Base-by-base conservation (phyloP, 2,888 invertebrate genomes). In the Gibbula magus region DNA sequence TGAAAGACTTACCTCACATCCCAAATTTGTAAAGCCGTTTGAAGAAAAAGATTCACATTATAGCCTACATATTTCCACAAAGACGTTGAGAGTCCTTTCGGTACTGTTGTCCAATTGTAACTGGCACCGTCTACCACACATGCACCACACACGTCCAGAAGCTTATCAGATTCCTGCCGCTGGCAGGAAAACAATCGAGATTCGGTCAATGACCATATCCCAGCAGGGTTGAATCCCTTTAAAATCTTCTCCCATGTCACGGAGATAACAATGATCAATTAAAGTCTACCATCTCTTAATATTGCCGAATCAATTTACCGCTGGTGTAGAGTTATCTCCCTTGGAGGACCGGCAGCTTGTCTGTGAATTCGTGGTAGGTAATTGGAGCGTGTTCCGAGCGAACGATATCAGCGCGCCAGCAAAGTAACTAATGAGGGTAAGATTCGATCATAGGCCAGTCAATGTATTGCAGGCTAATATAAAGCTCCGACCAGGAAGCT, bases 371-470 rank as follows among this genome's bases (percentile, higher is more conserved):
- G 10, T 25, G 61, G 61, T 61, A 61, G 61, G 61, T 61, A 61
- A 61, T 61, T 61, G 61, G 61, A 61, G 61, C n/a, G 29, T 61
- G 61, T 61, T 61, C 25, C 16, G 61, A 10, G 29, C 29, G 29
- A 29, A 13, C 25, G 61, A 18, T 61, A 61, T 61, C 61, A 61
- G 61, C 22, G 29, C 61, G 18, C 29, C 25, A 61, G 61, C 61
- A 25, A 29, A 61, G 29, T 29, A 29, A 61, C 61, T 61, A 61
- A 61, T 61, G 61, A 29, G 61, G 61, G 13, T 25, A 2, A 61
- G 61, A 61, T 61, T 61, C 61, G 61, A 61, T 61, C 61, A 61
- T 29, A n/a, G 61, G 29, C 61, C 61, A 25, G 29, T 61, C 61
- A 61, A 29, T 61, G 61, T 25, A 61, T 22, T 29, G 61, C 25